Conservation (phyloP, 1,140 invertebrate genomes). For the Lanistes nyassanus region DNA sequence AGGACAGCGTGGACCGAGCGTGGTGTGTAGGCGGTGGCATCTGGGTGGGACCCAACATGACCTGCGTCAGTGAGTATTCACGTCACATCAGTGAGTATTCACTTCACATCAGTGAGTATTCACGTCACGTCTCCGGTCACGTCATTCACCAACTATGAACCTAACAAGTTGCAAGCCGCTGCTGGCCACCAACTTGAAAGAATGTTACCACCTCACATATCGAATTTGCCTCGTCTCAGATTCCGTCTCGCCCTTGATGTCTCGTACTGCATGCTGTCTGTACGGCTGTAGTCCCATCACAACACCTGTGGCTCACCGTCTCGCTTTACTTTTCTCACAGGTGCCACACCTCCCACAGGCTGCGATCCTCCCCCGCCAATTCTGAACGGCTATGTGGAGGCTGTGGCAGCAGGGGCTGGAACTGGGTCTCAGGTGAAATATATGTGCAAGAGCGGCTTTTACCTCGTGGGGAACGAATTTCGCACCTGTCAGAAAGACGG, state of each 20-base stretch:
- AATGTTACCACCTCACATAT: too few relatives aligned
- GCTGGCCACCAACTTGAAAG: too few relatives aligned
- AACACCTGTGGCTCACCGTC: background rate
- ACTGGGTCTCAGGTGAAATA: constrained; percentile 38
- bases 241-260: too few relatives aligned
- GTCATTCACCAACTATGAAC: too few relatives aligned
- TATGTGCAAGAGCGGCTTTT: constrained; percentile 40
- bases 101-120: too few relatives aligned
- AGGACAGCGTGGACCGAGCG: constrained; percentile 70
- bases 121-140: too few relatives aligned
- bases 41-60: constrained; percentile 95
- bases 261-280: too few relatives aligned
- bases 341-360: constrained; percentile 34
- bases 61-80: constrained; percentile 85
- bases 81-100: too few relatives aligned
- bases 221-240: too few relatives aligned
- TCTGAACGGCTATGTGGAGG: constrained; percentile 34
- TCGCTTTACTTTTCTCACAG: background rate
- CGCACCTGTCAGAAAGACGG: constrained; percentile 44
- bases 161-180: too few relatives aligned
- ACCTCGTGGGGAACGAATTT: constrained; percentile 38
- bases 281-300: background rate
- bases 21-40: constrained; percentile 88
- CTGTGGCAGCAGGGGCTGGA: constrained; percentile 27
- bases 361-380: constrained; percentile 40